Conservation (phyloP, 2,888 invertebrate genomes). For the Cephus pygmeus region DNA sequence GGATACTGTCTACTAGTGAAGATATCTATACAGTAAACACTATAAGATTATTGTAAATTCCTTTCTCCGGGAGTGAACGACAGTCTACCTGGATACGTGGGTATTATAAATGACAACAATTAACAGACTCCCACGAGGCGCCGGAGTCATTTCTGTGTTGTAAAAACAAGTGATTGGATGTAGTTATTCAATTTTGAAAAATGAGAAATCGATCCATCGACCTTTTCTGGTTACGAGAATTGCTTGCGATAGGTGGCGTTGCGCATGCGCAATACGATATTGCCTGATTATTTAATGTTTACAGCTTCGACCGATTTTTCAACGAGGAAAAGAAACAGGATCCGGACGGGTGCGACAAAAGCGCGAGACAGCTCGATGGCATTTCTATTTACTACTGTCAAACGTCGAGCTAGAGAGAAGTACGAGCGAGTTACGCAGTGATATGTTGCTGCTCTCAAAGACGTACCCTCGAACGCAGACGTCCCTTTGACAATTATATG, state of each 20-base stretch:
- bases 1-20: background rate
- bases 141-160: background rate
- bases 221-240: background rate
- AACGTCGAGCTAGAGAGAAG: background rate
- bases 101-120: constrained; percentile 31
- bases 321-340: background rate
- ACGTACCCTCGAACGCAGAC: background rate
- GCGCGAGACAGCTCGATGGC: background rate
- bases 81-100: constrained; percentile 11
- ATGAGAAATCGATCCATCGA: background rate
- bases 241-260: background rate
- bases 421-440: background rate
- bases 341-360: background rate
- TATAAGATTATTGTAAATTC: background rate
- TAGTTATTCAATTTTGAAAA: background rate
- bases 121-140: constrained; percentile 33
- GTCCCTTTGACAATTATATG: background rate
- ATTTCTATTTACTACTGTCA: too few species aligned
- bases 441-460: background rate
- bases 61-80: background rate
- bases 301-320: background rate
- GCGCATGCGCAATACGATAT: background rate
- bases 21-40: background rate
- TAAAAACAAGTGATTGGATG: background rate
- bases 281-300: background rate